Conservation (phyloP, 2,113 vertebrate species). For the Mastomys natalensis region DNA sequence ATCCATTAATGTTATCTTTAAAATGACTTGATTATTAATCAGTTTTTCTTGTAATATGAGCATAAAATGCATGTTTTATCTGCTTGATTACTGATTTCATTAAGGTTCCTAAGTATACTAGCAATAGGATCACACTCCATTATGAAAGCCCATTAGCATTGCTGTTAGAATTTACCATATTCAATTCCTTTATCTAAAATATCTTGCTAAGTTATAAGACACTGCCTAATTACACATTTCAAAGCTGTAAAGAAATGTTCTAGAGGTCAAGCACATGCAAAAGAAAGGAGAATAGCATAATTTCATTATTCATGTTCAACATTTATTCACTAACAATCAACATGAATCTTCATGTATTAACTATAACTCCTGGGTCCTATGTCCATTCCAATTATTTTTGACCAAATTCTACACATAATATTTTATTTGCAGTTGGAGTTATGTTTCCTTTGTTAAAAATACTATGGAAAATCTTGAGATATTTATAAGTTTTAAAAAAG, state of each 20-base stretch:
- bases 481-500: not conserved
- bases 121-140: not conserved
- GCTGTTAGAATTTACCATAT: not conserved
- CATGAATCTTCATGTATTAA: not conserved
- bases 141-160: not conserved
- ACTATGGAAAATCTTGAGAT: not conserved
- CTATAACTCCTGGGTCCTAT: not conserved
- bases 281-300: not conserved
- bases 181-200: slow-evolving; percentile 2
- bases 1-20: slow-evolving; percentile 44
- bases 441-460: not conserved
- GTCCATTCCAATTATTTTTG: not conserved
- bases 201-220: not conserved
- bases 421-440: not conserved
- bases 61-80: not conserved
- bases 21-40: slow-evolving; percentile 11
- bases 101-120: not conserved
- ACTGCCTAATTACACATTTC: not conserved
- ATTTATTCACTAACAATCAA: not conserved
- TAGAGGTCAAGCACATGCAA: slow-evolving; percentile 14
- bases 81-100: not conserved
- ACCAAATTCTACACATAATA: not conserved
- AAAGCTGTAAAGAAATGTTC: not conserved
- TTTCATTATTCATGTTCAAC: not conserved
- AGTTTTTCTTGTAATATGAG: not conserved